Evolutionary conservation across 2,888 invertebrate species (phyloP).

Genomic region (Agrotis ipsilon): DNA sequence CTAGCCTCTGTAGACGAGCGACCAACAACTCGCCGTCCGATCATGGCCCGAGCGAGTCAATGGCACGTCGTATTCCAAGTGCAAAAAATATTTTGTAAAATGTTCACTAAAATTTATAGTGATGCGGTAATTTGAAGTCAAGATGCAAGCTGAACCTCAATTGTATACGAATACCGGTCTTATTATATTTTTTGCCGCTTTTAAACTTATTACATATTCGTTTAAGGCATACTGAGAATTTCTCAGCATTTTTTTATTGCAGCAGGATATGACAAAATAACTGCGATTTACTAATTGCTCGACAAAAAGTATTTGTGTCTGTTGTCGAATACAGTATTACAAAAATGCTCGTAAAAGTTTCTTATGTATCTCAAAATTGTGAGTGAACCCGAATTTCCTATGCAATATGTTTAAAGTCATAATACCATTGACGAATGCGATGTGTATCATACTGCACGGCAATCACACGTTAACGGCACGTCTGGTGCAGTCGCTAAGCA

Average conservation of each 20-base stretch:
- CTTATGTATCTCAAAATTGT: not conserved
- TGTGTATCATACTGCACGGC: too few species aligned
- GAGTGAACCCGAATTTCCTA: not conserved
- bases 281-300: not conserved
- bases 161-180: not conserved
- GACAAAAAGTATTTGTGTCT: not conserved
- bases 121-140: too few species aligned
- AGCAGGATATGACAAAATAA: not conserved
- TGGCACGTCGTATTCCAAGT: too few species aligned
- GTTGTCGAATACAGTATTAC: not conserved
- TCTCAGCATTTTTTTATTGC: conserved; percentile 11
- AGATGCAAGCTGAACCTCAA: too few species aligned
- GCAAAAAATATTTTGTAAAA: too few species aligned
- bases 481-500: too few species aligned
- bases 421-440: too few species aligned
- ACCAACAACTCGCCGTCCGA: too few species aligned
- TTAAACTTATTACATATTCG: conserved; percentile 4
- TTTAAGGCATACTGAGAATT: not conserved
- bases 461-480: too few species aligned
- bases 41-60: too few species aligned
- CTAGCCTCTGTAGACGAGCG: too few species aligned
- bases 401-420: not conserved
- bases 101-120: too few species aligned
- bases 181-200: not conserved
- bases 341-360: not conserved